phyloP scores from a whole-genome alignment of 2,113 vertebrate genomes.

The Tetraodon nigroviridis region DNA sequence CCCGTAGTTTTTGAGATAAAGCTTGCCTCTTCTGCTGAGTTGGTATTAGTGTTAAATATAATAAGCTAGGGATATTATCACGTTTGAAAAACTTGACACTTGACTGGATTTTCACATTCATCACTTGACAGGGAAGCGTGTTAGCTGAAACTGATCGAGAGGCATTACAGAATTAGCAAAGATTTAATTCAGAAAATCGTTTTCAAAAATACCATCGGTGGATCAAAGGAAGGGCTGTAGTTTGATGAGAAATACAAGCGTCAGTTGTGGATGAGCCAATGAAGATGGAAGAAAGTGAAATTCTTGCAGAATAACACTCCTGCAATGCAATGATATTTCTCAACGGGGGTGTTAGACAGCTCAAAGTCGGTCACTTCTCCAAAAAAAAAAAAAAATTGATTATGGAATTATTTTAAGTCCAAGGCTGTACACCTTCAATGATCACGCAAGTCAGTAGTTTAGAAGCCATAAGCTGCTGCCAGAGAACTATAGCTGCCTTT shows the following conservation, averaged over 20 bases:
- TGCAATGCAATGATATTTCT: slow-evolving; percentile 28
- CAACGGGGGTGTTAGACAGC: slow-evolving; percentile 28
- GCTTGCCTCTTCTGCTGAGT: too few relatives aligned
- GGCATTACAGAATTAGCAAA: slow-evolving; percentile 43
- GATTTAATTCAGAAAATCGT: slow-evolving; percentile 49
- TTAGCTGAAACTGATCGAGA: slow-evolving; percentile 51
- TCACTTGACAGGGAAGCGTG: slow-evolving; percentile 8
- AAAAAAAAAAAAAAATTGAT: neutral
- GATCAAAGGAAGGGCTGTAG: slow-evolving; percentile 57
- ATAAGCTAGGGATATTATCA: too few relatives aligned
- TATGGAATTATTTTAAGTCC: neutral
- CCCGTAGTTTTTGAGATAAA: too few relatives aligned
- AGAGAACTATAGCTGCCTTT: too few relatives aligned
- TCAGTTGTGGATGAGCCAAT: slow-evolving; percentile 64
- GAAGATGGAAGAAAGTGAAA: slow-evolving; percentile 55
- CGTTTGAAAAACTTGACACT: too few relatives aligned
- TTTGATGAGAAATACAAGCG: slow-evolving; percentile 56
- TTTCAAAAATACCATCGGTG: slow-evolving; percentile 50
- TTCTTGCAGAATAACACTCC: slow-evolving; percentile 37
- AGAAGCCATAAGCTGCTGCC: too few relatives aligned
- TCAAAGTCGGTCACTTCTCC: slow-evolving; percentile 20
- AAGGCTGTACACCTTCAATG: neutral
- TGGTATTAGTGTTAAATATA: too few relatives aligned
- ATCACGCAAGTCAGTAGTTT: too few relatives aligned
- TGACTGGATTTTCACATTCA: too few relatives aligned